Conservation (phyloP, 92 coral and sea anemone genomes). For the Hydrozoanthus gracilis region DNA sequence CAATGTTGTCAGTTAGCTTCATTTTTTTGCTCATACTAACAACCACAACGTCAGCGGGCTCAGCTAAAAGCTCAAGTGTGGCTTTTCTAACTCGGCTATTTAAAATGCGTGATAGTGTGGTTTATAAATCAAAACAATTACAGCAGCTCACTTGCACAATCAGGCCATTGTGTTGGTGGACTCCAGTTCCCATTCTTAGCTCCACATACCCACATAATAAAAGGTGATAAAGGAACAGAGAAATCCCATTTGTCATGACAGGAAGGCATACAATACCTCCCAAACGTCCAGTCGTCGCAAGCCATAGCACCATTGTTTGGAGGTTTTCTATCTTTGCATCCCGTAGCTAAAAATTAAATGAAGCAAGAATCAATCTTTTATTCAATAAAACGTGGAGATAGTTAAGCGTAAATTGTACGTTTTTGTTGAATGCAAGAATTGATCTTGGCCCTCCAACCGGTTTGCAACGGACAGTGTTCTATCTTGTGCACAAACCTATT, state of each 20-base stretch:
- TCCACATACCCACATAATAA: constrained; percentile 27
- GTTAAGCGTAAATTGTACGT: not conserved
- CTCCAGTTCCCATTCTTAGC: constrained; percentile 36
- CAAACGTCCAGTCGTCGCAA: constrained; percentile 47
- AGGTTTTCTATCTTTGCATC: constrained; percentile 27
- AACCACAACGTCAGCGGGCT: too few species aligned
- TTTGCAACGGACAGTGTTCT: too few species aligned
- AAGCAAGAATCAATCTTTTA: too few species aligned
- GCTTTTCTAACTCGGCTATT: too few species aligned
- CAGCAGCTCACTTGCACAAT: constrained; percentile 37
- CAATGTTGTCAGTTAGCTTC: too few species aligned
- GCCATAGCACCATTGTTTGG: constrained; percentile 55
- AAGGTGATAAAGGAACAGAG: not conserved
- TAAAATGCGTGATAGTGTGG: too few species aligned
- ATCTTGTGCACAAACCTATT: too few species aligned
- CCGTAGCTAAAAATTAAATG: not conserved
- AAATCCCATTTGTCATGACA: constrained; percentile 47
- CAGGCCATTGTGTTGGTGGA: constrained; percentile 37
- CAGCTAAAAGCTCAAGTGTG: too few species aligned
- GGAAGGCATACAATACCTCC: constrained; percentile 25
- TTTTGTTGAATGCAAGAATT: too few species aligned
- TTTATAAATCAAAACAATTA: too few species aligned
- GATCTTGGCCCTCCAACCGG: too few species aligned
- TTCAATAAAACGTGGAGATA: not conserved
- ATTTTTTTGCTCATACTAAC: too few species aligned